Evolutionary conservation across 1,140 invertebrate species (phyloP), one percentile per base, ranked within the genome.

Genomic region (Copidosoma floridanum): DNA sequence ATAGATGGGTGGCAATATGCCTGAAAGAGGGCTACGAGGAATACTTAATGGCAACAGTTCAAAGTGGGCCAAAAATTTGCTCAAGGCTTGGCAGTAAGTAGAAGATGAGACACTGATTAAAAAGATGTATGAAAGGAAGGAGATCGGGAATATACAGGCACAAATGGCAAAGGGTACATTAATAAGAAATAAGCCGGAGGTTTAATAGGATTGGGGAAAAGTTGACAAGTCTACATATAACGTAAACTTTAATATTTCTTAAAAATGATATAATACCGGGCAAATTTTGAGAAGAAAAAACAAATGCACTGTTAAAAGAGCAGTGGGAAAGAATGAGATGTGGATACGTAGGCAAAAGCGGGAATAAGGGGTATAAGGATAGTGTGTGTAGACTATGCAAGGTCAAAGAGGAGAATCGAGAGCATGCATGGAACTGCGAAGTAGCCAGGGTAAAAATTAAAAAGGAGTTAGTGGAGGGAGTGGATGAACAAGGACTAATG

Each of bases 281-380:
- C n/a, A n/a, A n/a, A n/a, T n/a, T n/a, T n/a, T n/a, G n/a, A n/a
- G n/a, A n/a, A n/a, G n/a, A n/a, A n/a, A n/a, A n/a, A n/a, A n/a
- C n/a, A n/a, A n/a, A n/a, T n/a, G n/a, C n/a, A n/a, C n/a, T n/a
- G n/a, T n/a, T n/a, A n/a, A n/a, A n/a, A n/a, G n/a, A n/a, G n/a
- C 35, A 43, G 26, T 65, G 59, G 59, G 38, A 48, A 20, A 57
- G 44, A 35, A 38, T 62, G 2, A 57, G 59, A 14, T 65, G 59
- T 41, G 59, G 59, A 21, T 62, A 58, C 46, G 20, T 53, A 23
- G 46, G 47, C 3, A 65, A 24, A 29, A 16, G 12, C 6, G 48
- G 47, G n/a, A 57, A 54, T 27, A 61, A n/a, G n/a, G n/a, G n/a
- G n/a, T n/a, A n/a, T n/a, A n/a, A n/a, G n/a, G n/a, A n/a, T n/a